phyloP scores from a whole-genome alignment of 2,113 vertebrate genomes.

The Zapornia atra region DNA sequence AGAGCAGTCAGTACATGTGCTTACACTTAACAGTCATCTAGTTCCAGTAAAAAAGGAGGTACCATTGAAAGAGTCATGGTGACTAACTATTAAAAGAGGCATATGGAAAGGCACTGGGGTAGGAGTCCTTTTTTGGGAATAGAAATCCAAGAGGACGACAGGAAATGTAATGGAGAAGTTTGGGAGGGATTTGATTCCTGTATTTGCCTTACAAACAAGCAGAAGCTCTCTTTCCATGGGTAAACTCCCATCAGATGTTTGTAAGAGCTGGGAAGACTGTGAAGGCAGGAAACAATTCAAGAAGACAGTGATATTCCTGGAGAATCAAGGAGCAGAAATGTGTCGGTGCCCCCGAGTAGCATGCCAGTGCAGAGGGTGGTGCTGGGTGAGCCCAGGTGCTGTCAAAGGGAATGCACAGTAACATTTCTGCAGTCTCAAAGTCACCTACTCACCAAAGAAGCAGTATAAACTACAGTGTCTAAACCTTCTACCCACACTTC shows the following conservation, averaged over 20 bases:
- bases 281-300: background rate
- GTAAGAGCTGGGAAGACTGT: background rate
- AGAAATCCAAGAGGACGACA: background rate
- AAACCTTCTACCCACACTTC: background rate
- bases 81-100: background rate
- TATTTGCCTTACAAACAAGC: background rate
- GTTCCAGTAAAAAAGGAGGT: background rate
- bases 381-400: background rate
- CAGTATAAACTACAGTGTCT: background rate
- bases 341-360: background rate
- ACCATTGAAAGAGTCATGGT: background rate
- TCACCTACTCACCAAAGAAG: background rate
- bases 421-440: background rate
- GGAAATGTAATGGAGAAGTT: background rate
- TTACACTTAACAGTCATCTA: background rate
- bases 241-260: background rate
- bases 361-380: accelerated
- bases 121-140: background rate
- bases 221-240: background rate
- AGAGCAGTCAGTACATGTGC: background rate
- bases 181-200: background rate
- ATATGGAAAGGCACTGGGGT: accelerated
- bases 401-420: background rate
- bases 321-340: background rate
- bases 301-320: background rate